A percentile compares a stretch with the other conserved stretches of the same genome.
Evolutionary conservation across 2,113 vertebrate genomes (phyloP).

Genomic region (Mesoclemmys tuberculata): DNA sequence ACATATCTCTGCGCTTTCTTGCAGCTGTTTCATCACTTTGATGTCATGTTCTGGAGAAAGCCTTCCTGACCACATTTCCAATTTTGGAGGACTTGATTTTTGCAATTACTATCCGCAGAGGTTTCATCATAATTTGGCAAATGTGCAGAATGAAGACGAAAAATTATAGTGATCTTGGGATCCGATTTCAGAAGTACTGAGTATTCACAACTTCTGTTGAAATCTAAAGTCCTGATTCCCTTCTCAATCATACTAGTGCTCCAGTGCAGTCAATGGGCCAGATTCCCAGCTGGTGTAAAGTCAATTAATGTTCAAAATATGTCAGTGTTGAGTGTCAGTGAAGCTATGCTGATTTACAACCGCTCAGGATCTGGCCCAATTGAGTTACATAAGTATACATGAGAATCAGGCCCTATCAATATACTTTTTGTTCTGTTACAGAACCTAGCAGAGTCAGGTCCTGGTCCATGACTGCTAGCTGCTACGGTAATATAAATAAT

Average conservation of each 20-base stretch:
- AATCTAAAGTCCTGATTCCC: not conserved
- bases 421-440: not conserved
- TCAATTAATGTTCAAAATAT: not conserved
- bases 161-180: conserved; percentile 6
- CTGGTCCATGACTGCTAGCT: not conserved
- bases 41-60: conserved; percentile 14
- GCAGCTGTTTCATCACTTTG: conserved; percentile 62
- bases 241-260: not conserved
- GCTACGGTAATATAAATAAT: not conserved
- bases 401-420: not conserved
- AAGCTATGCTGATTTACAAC: not conserved
- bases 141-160: conserved; percentile 22
- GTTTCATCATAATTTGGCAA: not conserved
- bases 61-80: conserved; percentile 34
- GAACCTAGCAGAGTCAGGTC: not conserved
- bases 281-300: not conserved
- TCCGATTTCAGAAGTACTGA: conserved; percentile 31
- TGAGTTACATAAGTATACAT: not conserved
- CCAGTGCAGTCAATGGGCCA: not conserved
- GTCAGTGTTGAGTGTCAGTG: not conserved
- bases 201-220: conserved; percentile 8
- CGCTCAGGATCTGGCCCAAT: not conserved
- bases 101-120: conserved; percentile 53
- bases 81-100: conserved; percentile 57
- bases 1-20: conserved; percentile 35